Percentiles rank a stretch among this genome's conserved stretches.
phyloP scores from a whole-genome alignment of 2,888 invertebrate species.

The Epirrhoe tristata region DNA sequence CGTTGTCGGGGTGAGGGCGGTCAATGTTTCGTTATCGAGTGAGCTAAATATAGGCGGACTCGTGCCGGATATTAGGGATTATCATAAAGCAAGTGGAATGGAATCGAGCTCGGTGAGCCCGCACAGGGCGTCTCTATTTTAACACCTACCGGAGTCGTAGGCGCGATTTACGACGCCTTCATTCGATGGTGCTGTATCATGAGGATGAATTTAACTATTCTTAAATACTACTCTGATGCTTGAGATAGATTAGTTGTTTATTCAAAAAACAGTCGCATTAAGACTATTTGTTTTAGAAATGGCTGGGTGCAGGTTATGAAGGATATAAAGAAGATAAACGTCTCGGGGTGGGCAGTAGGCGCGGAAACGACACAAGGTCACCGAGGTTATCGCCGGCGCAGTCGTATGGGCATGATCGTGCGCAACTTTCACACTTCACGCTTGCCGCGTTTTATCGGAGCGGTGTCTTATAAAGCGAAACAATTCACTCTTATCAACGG shows the following conservation, averaged over 20 bases:
- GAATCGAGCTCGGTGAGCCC: constrained; percentile 71
- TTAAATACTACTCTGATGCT: constrained; percentile 47
- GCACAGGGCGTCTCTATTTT: constrained; percentile 83
- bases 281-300: constrained; percentile 25
- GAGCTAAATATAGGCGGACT: constrained; percentile 72
- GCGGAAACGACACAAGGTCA: constrained; percentile 68
- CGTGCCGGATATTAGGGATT: constrained; percentile 83
- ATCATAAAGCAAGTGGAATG: constrained; percentile 83
- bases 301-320: constrained; percentile 29
- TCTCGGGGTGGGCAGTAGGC: constrained; percentile 49
- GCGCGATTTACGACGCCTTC: constrained; percentile 77
- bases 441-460: constrained; percentile 55
- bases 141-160: constrained; percentile 79
- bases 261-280: constrained; percentile 39
- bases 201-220: constrained; percentile 59
- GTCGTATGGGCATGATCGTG: constrained; percentile 49
- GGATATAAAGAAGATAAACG: constrained; percentile 31
- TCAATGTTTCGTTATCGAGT: constrained; percentile 59
- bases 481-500: constrained; percentile 47
- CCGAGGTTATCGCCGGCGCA: constrained; percentile 65
- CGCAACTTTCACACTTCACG: constrained; percentile 66
- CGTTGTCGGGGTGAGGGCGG: constrained; percentile 47
- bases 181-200: constrained; percentile 55
- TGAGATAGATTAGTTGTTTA: constrained; percentile 44
- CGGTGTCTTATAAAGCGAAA: constrained; percentile 54